Evolutionary conservation across 2,797 vertebrate genomes (phyloP).

Genomic region (Notolepis coatsorum): DNA sequence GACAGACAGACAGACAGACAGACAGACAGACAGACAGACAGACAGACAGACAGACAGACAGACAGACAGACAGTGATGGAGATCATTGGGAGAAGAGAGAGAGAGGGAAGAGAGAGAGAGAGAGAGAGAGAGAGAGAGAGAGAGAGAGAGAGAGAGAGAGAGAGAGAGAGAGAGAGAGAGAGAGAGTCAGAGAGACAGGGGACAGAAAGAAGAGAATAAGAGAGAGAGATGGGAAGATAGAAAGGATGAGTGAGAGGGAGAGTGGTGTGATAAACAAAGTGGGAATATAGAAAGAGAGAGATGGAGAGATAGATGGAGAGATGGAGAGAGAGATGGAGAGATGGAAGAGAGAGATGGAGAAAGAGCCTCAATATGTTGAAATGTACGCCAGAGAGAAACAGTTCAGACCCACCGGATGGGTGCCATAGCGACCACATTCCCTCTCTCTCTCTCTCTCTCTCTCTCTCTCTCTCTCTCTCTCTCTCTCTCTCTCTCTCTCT

Average conservation of each 20-base stretch:
- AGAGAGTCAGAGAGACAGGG: slow-evolving; percentile 3
- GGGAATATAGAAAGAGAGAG: slow-evolving; percentile 30
- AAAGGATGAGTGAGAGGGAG: slow-evolving; percentile 56
- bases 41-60: slow-evolving; percentile 25
- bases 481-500: slow-evolving; percentile 4
- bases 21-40: slow-evolving; percentile 14
- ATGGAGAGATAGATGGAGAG: slow-evolving; percentile 11
- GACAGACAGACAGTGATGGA: slow-evolving; percentile 34
- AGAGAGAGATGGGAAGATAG: slow-evolving; percentile 69
- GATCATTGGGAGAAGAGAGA: not conserved
- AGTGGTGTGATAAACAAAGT: slow-evolving; percentile 62
- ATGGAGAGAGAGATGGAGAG: not conserved
- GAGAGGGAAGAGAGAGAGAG: not conserved
- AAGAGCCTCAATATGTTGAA: slow-evolving; percentile 75
- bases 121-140: not conserved
- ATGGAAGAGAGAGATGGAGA: slow-evolving; percentile 49
- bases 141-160: slow-evolving; percentile 29
- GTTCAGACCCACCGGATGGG: slow-evolving; percentile 83
- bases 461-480: slow-evolving; percentile 14
- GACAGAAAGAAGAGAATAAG: slow-evolving; percentile 38
- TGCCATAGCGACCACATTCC: slow-evolving; percentile 85
- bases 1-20: too few species aligned
- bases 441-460: slow-evolving; percentile 45
- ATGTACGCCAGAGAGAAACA: slow-evolving; percentile 79
- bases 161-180: slow-evolving; percentile 10